phyloP scores from a whole-genome alignment of 2,797 vertebrate species.

The Phaenicophaeus curvirostris region DNA sequence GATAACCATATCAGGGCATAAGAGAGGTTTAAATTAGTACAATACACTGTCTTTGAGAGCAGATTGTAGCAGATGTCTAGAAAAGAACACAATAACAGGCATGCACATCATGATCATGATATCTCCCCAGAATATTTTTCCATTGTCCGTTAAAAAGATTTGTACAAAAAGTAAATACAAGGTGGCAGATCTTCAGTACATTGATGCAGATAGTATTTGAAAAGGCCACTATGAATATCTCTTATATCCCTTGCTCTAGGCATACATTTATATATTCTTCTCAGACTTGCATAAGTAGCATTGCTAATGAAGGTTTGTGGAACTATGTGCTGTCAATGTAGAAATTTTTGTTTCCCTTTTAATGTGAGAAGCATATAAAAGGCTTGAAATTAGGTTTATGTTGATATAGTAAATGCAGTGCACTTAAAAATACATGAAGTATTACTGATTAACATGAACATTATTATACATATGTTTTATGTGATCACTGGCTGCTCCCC shows the following conservation, averaged over 20 bases:
- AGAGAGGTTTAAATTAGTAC: neutral
- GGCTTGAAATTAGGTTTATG: neutral
- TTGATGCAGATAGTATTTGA: neutral
- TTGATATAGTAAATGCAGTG: neutral
- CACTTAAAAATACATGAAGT: neutral
- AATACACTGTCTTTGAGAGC: neutral
- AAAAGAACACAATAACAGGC: neutral
- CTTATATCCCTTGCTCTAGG: neutral
- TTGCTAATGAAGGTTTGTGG: neutral
- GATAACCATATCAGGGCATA: neutral
- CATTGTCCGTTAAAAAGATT: neutral
- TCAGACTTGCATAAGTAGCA: neutral
- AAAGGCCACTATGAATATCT: neutral
- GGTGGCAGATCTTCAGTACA: neutral
- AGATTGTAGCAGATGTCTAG: neutral
- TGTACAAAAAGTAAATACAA: neutral
- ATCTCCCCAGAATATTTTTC: neutral
- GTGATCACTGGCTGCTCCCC: neutral
- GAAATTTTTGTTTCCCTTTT: neutral
- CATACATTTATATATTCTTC: neutral
- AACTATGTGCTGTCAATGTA: neutral
- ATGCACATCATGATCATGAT: neutral
- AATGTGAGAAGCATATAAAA: neutral
- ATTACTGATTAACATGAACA: constrained; percentile 1
- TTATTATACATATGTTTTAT: neutral